Base-by-base conservation (phyloP, 2,113 vertebrate species). In the Tor tambroides region DNA sequence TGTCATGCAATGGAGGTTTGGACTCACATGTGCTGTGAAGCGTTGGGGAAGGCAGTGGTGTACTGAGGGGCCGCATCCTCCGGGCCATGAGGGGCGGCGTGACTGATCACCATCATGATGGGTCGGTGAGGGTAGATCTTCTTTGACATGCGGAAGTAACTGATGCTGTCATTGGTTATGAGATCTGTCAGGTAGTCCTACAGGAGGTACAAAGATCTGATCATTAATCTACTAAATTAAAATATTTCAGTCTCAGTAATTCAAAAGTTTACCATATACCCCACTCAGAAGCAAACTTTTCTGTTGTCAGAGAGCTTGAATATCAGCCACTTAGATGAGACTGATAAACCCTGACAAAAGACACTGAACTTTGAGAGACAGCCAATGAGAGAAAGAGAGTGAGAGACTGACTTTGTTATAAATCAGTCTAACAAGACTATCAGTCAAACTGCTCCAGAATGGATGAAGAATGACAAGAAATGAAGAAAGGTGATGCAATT, bases 171-270 rank as follows among this genome's bases (percentile, higher is more conserved):
- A 1, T 97, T 97, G 69, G 98, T 99, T 92, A 99, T 98, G 91
- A 99, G 96, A 93, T 99, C 97, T 0, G 98, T 98, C 92, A 98
- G 94, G 92, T 99, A 99, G 92, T 99, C 98, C 98, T 99, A 93
- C 10, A 86, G 87, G 85, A 69, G 5, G 65, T 28, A 77, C 6
- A 77, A 14, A 84, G 11, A 75, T 59, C 12, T 56, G 41, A 78
- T 38, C 11, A 32, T 63, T 56, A 14, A 65, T 21, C 26, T 14
- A 23, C 35, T 2, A 0, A 74, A 12, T 74, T 74, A 12, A 43
- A 74, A 74, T 14, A 43, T 6, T 74, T 74, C 35, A 74, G 35
- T 14, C 8, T 19, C 30, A 71, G 30, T 35, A 21, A 69, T 9
- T 19, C 69, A 12, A n/a, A 41, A 41, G 69, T 9, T 72, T 72